These are phyloP conservation scores for Sebastes nivosus DNA, from an alignment of 2,797 vertebrate genomes.

Conservation along the genomic window DNA sequence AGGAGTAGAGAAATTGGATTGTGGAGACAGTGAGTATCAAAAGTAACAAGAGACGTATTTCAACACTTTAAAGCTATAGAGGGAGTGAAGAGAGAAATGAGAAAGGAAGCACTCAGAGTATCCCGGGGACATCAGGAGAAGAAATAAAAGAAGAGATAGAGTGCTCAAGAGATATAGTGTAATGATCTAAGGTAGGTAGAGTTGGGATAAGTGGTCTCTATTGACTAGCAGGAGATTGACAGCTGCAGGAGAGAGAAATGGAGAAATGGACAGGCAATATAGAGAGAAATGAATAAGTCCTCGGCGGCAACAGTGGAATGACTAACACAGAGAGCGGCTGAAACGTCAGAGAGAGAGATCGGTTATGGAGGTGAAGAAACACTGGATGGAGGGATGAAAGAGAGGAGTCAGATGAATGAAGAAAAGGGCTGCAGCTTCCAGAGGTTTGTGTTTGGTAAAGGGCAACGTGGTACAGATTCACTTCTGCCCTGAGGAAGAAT, in stretches of 20 bases:
- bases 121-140: conserved; percentile 22
- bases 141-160: conserved; percentile 26
- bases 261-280: conserved; percentile 4
- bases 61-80: conserved; percentile 42
- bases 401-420: conserved; percentile 1
- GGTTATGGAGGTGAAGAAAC: not conserved
- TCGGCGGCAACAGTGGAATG: conserved; percentile 5
- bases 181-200: conserved; percentile 35
- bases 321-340: conserved; percentile 18
- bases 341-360: not conserved
- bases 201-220: conserved; percentile 32
- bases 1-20: conserved; percentile 42
- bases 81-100: conserved; percentile 34
- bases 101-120: conserved; percentile 36
- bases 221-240: conserved; percentile 36
- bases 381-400: not conserved
- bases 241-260: conserved; percentile 6
- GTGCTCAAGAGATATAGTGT: conserved; percentile 29
- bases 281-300: conserved; percentile 29
- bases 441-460: conserved; percentile 44
- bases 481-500: conserved; percentile 45
- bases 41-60: conserved; percentile 52
- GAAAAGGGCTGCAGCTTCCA: not conserved
- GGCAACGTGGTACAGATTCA: conserved; percentile 26
- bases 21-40: conserved; percentile 38